Evolutionary conservation across 2,888 invertebrate species (phyloP).

Genomic region (Polyommatus iphigenia): DNA sequence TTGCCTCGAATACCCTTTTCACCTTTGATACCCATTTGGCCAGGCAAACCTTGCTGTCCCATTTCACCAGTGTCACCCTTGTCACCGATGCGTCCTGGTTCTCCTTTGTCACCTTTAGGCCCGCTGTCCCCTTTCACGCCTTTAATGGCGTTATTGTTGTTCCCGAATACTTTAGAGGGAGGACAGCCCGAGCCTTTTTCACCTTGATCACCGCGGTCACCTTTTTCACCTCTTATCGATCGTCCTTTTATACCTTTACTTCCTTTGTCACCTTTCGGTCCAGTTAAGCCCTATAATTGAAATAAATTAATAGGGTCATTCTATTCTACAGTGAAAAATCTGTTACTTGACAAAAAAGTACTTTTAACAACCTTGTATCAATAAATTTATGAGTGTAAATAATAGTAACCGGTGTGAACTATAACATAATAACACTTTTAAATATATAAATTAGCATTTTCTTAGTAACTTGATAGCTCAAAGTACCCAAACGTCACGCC

Average conservation of each 20-base stretch:
- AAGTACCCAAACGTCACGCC: too few species aligned
- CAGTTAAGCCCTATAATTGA: slow-evolving; percentile 82
- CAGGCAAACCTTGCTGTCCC: slow-evolving; percentile 86
- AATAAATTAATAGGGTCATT: too few species aligned
- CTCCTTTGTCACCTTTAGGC: slow-evolving; percentile 82
- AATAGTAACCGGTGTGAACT: too few species aligned
- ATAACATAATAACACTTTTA: too few species aligned
- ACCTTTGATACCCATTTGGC: slow-evolving; percentile 85
- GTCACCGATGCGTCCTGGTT: slow-evolving; percentile 81
- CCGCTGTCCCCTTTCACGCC: slow-evolving; percentile 77
- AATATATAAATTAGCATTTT: too few species aligned
- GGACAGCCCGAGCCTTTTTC: slow-evolving; percentile 72
- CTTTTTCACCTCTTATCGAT: slow-evolving; percentile 78
- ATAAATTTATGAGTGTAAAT: too few species aligned
- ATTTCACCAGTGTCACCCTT: slow-evolving; percentile 86
- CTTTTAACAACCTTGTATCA: too few species aligned
- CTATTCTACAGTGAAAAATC: too few species aligned
- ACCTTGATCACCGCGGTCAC: slow-evolving; percentile 81
- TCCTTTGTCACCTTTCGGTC: slow-evolving; percentile 85
- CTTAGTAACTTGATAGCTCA: too few species aligned
- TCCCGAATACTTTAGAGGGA: slow-evolving; percentile 51
- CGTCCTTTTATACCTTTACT: slow-evolving; percentile 81
- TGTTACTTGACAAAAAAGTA: too few species aligned
- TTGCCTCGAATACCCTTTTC: slow-evolving; percentile 94
- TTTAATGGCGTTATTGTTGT: slow-evolving; percentile 61